phyloP scores from a whole-genome alignment of 2,797 vertebrate genomes.

The Coccyzus lansbergi region DNA sequence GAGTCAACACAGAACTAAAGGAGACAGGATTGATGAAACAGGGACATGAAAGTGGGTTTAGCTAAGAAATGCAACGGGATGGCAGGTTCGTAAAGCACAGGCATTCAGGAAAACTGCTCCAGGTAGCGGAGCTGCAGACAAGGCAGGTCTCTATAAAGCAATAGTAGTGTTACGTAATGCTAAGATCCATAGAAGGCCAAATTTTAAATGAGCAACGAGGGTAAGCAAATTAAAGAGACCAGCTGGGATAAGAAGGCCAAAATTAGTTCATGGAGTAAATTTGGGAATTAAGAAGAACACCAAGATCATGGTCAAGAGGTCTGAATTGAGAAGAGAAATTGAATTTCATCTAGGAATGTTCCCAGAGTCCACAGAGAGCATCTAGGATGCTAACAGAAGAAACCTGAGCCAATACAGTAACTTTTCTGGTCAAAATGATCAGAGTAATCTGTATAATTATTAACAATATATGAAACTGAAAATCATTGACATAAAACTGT shows the following conservation, averaged over 20 bases:
- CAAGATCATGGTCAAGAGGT: background rate
- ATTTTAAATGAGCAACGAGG: conserved; percentile 1
- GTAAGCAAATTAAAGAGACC: conserved; percentile 19
- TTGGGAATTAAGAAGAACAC: conserved; percentile 30
- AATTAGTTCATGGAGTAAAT: background rate
- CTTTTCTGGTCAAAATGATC: background rate
- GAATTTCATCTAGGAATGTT: conserved; percentile 18
- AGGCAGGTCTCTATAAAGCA: conserved; percentile 56
- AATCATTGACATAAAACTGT: background rate
- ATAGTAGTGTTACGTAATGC: background rate
- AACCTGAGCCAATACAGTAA: background rate
- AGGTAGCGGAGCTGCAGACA: conserved; percentile 51
- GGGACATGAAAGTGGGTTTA: background rate
- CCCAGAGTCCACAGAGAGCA: background rate
- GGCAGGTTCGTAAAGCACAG: background rate
- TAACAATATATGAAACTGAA: background rate
- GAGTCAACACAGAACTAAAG: background rate
- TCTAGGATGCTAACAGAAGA: background rate
- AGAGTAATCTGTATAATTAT: background rate
- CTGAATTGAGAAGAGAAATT: conserved; percentile 42
- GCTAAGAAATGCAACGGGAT: conserved; percentile 3
- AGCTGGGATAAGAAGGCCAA: conserved; percentile 15
- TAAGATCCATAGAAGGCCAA: conserved; percentile 20
- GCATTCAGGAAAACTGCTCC: background rate
- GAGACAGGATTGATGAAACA: conserved; percentile 3